These are phyloP conservation scores for Meles meles DNA, from an alignment of 2,113 vertebrate genomes.

Conservation along the genomic window DNA sequence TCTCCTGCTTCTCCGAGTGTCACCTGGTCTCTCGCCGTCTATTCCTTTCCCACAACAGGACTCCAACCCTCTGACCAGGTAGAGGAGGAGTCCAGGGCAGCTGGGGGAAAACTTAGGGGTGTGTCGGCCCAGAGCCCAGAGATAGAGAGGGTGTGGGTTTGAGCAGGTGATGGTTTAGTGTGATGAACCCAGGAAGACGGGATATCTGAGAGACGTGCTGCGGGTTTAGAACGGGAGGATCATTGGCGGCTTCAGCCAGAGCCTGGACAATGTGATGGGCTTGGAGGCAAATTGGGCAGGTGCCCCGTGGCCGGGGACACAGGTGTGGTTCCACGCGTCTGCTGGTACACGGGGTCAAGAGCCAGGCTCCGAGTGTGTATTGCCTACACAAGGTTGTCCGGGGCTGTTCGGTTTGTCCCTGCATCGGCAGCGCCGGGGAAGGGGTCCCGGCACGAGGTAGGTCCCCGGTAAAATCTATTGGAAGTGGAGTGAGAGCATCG, in stretches of 20 bases:
- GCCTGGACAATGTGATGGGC: fast-evolving
- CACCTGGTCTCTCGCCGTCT: no score
- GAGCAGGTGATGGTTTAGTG: background rate
- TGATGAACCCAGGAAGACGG: background rate
- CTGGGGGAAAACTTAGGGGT: no score
- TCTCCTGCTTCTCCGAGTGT: no score
- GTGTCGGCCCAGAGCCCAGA: background rate
- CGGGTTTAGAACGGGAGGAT: background rate
- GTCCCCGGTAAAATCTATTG: fast-evolving
- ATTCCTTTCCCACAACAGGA: no score
- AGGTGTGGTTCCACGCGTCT: background rate
- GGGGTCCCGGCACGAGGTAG: fast-evolving
- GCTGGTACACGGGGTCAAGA: background rate
- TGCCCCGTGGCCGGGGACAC: background rate
- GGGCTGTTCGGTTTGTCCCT: no score
- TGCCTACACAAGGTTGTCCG: fast-evolving
- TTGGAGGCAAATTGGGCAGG: background rate
- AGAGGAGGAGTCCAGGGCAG: background rate
- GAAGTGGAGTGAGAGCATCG: background rate
- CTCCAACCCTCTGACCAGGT: fast-evolving
- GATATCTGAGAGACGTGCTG: background rate
- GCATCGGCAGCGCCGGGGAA: no score
- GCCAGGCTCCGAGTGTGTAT: background rate
- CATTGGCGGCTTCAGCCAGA: fast-evolving
- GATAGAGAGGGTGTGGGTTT: background rate